phyloP scores from a whole-genome alignment of 2,888 invertebrate species.

The Zygaena filipendulae region DNA sequence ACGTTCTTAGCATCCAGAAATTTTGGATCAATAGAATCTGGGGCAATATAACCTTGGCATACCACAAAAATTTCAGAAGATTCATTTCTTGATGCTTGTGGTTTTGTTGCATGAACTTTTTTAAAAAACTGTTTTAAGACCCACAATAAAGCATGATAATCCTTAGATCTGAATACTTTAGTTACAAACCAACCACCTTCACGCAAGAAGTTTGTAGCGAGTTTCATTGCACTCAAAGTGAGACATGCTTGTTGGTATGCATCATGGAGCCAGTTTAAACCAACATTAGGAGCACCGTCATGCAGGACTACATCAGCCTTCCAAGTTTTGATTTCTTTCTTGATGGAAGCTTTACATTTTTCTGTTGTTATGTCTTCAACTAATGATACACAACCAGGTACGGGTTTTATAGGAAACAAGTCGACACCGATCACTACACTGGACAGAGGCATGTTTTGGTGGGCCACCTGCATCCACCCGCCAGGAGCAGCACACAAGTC shows the following conservation, averaged over 20 bases:
- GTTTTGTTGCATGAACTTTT: slow-evolving; percentile 98
- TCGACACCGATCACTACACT: slow-evolving; percentile 96
- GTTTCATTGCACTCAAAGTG: slow-evolving; percentile 91
- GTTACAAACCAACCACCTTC: slow-evolving; percentile 98
- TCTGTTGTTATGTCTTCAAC: slow-evolving; percentile 98
- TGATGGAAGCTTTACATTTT: slow-evolving; percentile 84
- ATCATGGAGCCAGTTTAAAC: slow-evolving; percentile 96
- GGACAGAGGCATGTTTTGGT: slow-evolving; percentile 97
- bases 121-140: slow-evolving; percentile 96
- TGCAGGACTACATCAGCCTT: slow-evolving; percentile 97
- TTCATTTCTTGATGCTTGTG: slow-evolving; percentile 96
- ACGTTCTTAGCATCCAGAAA: slow-evolving; percentile 95
- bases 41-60: slow-evolving; percentile 93
- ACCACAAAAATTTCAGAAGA: slow-evolving; percentile 99
- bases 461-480: slow-evolving; percentile 99
- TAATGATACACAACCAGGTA: slow-evolving; percentile 90
- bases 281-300: slow-evolving; percentile 99
- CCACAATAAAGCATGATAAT: slow-evolving; percentile 95
- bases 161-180: slow-evolving; percentile 98
- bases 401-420: slow-evolving; percentile 88
- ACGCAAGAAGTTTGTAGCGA: slow-evolving; percentile 89
- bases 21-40: slow-evolving; percentile 91
- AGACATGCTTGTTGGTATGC: slow-evolving; percentile 94
- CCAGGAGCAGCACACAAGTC: slow-evolving; percentile 99
- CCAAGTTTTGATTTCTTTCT: slow-evolving; percentile 91